Evolutionary conservation across 2,888 invertebrate genomes (phyloP), one percentile per base, ranked within the genome.

Genomic region (Noctua comes): DNA sequence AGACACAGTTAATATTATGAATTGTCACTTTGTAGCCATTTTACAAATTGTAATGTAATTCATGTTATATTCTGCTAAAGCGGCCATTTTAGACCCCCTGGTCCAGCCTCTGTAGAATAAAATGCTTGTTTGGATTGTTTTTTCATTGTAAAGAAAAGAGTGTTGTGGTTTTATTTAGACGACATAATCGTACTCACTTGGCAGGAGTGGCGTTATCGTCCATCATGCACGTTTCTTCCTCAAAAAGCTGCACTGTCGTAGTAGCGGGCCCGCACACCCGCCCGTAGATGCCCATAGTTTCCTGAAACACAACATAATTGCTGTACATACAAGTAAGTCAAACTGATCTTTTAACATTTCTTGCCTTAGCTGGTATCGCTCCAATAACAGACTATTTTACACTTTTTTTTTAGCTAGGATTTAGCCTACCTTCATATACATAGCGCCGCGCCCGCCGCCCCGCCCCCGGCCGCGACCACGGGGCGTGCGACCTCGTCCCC

Each of bases 181-280:
- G 31, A 46, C 1, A 36, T 64, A 62, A 54, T 64, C 65, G n/a
- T 86, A 93, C 94, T 93, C 92, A 97, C 97, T 96, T 97, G 80
- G 96, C 94, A 62, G 97, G 96, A 62, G 97, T 96, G 48, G 96
- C 96, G 83, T 97, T 97, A 91, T 98, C 98, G 40, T 98, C 98
- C 96, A 98, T 98, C 98, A 98, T 98, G 84, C 98, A 97, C 10
- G 98, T 98, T 89, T 98, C 98, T 92, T 98, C 98, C 91, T 98
- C 98, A 91, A 98, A 98, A 51, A 98, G 96, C 91, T 97, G 97
- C 77, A 97, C 96, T 66, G 97, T 96, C 69, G 97, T 96, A 0
- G 97, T 97, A 66, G 96, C 95, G 1, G 96, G 96, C 2, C 97
- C 96, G 83, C 97, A 97, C 18, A 97, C 96, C 4, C 97, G 94